Evolutionary conservation across 2,888 invertebrate species (phyloP), one percentile per base, ranked within the genome.

Genomic region (Ferdinandea cuprea): DNA sequence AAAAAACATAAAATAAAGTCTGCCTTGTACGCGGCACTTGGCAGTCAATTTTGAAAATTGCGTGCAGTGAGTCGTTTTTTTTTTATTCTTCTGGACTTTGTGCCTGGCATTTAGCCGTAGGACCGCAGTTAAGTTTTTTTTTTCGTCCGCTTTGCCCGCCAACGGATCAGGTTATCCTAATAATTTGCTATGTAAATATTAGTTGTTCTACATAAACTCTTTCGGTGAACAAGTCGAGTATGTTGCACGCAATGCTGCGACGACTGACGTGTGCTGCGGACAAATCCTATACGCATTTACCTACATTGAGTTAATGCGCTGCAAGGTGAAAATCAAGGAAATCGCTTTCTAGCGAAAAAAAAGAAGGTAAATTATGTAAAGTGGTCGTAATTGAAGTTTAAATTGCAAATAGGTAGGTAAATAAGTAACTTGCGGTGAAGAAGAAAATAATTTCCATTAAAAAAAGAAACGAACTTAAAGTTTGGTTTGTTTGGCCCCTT

Each of bases 161-260:
- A 25, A 52, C 65, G 77, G 78, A 83, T 66, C 83, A 78, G 78
- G 72, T 78, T 78, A 44, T 73, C 71, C 81, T 71, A 83, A 68
- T 83, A 83, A 83, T 83, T 83, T 83, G 78, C 83, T 83, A 83
- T 83, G 83, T 83, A 83, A 83, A 83, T 83, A 83, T 83, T 83
- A 78, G 83, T 78, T 83, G 83, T 83, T 78, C 83, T 83, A 83
- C 83, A 68, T 83, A 83, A 83, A 83, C 72, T 78, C 83, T 78
- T 83, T 83, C 42, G 72, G 56, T 28, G 50, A 78, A 83, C 78
- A 83, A 83, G 78, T 73, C 58, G 78, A 11, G 48, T 25, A 50
- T 17, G 72, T 68, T 44, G 72, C 83, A 83, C 83, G 83, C 83
- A 83, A 83, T 35, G 48, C 42, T 52, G 13, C 5, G 44, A 66